Evolutionary conservation across 2,888 invertebrate genomes (phyloP), one percentile per base, ranked within the genome.

Genomic region (Phorcus lineatus): DNA sequence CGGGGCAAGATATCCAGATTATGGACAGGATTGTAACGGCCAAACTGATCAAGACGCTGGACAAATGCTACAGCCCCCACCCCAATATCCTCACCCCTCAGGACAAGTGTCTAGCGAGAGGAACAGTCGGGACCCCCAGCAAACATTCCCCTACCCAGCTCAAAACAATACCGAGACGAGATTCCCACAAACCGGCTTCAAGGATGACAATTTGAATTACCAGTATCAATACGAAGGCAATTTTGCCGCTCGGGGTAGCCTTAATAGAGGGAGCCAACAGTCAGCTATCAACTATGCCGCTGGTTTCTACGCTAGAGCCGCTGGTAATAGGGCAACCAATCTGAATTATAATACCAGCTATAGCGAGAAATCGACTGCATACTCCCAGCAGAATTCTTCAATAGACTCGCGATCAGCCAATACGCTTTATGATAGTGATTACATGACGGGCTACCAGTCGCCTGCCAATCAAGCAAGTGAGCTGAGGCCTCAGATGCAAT

Each of bases 341-440:
- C 74, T 70, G 40, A 54, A 74, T 67, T 83, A 82, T 81, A 83
- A 82, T 80, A 70, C 81, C 66, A 79, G 80, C 75, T 83, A 83
- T 82, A 78, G 79, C 77, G 80, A 67, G 22, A 84, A 84, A 79
- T 82, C 82, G 70, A 62, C 82, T 54, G 77, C 67, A 67, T 84
- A 83, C 82, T 80, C 84, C 80, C 84, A 82, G 67, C 84, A 81
- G 84, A 81, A 80, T 74, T 67, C 80, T 57, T 79, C 83, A 78
- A 82, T 82, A 70, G 82, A 83, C 74, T 82, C 78, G 74, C 82
- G 81, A 70, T 66, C 82, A 82, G 82, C 83, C 82, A 83, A 62
- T 80, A 54, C 82, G 76, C 80, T 84, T 81, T 84, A 87, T 82
- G 85, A 85, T 80, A 83, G 83, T 87, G 87, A 87, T 87, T 88